Conservation (phyloP, 2,797 vertebrate species). For the Lepilemur septentrionalis region DNA sequence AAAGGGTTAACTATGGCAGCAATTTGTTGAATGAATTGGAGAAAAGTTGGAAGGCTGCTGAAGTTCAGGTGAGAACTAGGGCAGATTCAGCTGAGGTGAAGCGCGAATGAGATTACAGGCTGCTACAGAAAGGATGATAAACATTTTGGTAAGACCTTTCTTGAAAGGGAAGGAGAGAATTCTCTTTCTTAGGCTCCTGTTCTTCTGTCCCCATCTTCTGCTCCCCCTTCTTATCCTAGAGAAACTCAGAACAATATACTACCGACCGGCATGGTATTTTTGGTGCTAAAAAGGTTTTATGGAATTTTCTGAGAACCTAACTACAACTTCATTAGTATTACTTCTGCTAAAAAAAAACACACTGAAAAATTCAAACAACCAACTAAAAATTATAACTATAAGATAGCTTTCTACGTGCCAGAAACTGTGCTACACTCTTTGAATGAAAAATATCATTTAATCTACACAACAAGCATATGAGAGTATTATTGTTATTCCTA, state of each 20-base stretch:
- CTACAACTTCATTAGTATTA: neutral
- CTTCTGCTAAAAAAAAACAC: constrained; percentile 8
- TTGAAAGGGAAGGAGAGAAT: neutral
- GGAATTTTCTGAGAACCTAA: constrained; percentile 26
- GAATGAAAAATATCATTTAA: constrained; percentile 15
- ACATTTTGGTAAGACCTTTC: neutral
- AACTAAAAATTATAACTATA: neutral
- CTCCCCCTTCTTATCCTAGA: neutral
- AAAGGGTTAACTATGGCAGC: neutral
- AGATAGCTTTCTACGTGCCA: neutral
- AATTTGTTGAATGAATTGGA: neutral
- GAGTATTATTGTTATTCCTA: neutral
- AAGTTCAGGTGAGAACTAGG: neutral
- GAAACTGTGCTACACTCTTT: neutral
- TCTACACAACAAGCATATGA: neutral
- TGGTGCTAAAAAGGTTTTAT: neutral
- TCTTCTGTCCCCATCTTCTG: neutral
- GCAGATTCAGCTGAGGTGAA: neutral
- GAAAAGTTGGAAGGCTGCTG: neutral
- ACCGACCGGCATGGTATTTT: neutral
- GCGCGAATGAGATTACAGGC: neutral
- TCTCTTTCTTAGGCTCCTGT: neutral
- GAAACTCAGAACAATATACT: neutral
- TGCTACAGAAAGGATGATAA: neutral
- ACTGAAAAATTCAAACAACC: neutral